A percentile compares a stretch with the other conserved stretches of the same genome.
These are phyloP conservation scores for Spongilla lacustris DNA, from an alignment of 37 sponge, comb jelly and placozoan species.

Conservation along the genomic window DNA sequence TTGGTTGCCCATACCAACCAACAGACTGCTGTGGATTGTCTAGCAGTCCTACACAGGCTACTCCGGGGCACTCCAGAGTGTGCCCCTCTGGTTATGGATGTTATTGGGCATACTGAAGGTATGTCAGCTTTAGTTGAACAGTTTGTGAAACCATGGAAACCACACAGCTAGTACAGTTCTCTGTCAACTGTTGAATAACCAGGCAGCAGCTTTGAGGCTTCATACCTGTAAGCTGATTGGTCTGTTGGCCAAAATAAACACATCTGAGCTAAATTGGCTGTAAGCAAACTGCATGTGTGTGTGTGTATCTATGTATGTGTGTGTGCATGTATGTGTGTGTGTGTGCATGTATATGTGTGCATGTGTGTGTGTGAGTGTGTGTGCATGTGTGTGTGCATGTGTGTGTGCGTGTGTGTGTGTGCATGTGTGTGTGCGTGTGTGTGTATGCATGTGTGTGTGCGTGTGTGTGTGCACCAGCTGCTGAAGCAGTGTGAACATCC, in stretches of 20 bases:
- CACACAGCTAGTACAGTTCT: background rate
- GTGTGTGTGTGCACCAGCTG: too few species aligned
- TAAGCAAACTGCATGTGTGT: background rate
- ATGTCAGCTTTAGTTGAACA: background rate
- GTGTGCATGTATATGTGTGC: too few species aligned
- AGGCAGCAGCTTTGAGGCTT: background rate
- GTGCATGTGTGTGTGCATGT: too few species aligned
- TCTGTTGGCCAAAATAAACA: background rate
- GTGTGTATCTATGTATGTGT: background rate
- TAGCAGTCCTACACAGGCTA: background rate
- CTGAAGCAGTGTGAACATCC: too few species aligned
- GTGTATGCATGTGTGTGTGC: too few species aligned
- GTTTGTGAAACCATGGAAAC: background rate
- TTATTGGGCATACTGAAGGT: background rate
- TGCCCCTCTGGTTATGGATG: background rate
- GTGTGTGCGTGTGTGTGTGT: too few species aligned
- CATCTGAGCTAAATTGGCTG: background rate
- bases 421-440: too few species aligned
- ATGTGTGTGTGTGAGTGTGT: background rate
- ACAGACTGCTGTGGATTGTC: background rate
- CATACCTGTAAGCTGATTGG: background rate
- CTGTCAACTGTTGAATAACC: background rate
- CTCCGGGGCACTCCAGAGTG: background rate
- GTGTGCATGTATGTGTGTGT: background rate
- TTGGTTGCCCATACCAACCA: background rate